Base-by-base conservation (phyloP, 1,140 invertebrate species). In the Platorchestia sp. region DNA sequence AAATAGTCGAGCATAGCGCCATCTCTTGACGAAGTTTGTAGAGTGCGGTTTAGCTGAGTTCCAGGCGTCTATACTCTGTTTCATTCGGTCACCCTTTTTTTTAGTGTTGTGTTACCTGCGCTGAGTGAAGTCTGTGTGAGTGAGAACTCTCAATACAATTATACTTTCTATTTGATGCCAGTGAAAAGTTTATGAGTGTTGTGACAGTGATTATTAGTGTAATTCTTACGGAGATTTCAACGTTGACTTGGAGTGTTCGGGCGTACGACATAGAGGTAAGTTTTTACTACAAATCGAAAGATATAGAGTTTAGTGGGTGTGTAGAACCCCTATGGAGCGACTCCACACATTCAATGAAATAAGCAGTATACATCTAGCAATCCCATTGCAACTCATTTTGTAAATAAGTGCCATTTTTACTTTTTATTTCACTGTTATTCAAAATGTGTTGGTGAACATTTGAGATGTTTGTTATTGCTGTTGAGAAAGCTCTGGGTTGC, bases 101-200 rank as follows among this genome's bases (percentile, higher is more conserved):
- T 93, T 44, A 93, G 91, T 93, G 91, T 93, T 93, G 91, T 93
- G 91, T 93, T 93, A 45, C 91, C 91, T 93, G 91, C 47, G 44
- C 41, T 93, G 91, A 47, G 91, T 93, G 91, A 16, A 19, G 43
- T 45, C 44, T 93, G 91, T 93, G 91, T 45, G 44, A 45, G 45
- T 45, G 91, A 47, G 36, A 45, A 45, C 43, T n/a, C 44, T 36
- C 43, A 22, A 14, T 90, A 14, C 0, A 45, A 7, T 45, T 93
- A 44, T 45, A 93, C 91, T 93, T 93, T 93, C 91, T 93, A 93
- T 93, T 44, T 42, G 41, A 43, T 89, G 41, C 42, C 43, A 41
- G n/a, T 42, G 87, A 89, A 89, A 89, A 42, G 27, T 42, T 5
- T 16, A 44, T 89, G 87, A 42, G 43, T n/a, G n/a, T 27, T 89